phyloP scores from a whole-genome alignment of 64 coral and sea anemone species.

The Exaiptasia diaphana region DNA sequence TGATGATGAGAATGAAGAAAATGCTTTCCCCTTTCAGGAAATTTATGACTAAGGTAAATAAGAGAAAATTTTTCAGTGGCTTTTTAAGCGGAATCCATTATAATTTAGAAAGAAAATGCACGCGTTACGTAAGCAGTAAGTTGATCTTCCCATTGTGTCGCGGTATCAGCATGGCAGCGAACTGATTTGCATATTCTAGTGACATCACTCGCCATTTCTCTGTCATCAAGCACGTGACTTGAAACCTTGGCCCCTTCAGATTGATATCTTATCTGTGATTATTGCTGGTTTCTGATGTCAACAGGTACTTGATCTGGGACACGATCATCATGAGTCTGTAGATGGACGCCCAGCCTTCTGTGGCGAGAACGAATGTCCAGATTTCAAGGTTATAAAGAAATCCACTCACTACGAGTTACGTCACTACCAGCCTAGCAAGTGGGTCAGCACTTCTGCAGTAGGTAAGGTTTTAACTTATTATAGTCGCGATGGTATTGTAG shows the following conservation, averaged over 20 bases:
- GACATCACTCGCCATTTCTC: background rate
- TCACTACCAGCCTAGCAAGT: background rate
- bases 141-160: background rate
- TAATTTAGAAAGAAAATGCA: background rate
- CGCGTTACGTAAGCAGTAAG: background rate
- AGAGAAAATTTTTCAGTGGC: background rate
- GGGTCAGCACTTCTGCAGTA: background rate
- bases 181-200: background rate
- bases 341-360: background rate
- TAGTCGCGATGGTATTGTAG: no score
- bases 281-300: background rate
- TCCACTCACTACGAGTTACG: background rate
- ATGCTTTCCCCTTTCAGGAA: background rate
- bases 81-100: background rate
- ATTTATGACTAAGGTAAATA: background rate
- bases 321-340: background rate
- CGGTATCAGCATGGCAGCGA: background rate
- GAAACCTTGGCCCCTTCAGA: background rate
- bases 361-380: background rate
- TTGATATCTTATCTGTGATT: no score
- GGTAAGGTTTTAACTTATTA: background rate
- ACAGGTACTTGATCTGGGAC: conserved; percentile 4
- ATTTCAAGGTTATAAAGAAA: conserved; percentile 8
- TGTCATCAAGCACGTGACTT: background rate
- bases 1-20: conserved; percentile 6